Base-by-base conservation (phyloP, 2,888 invertebrate species). In the Caenorhabditis japonica region DNA sequence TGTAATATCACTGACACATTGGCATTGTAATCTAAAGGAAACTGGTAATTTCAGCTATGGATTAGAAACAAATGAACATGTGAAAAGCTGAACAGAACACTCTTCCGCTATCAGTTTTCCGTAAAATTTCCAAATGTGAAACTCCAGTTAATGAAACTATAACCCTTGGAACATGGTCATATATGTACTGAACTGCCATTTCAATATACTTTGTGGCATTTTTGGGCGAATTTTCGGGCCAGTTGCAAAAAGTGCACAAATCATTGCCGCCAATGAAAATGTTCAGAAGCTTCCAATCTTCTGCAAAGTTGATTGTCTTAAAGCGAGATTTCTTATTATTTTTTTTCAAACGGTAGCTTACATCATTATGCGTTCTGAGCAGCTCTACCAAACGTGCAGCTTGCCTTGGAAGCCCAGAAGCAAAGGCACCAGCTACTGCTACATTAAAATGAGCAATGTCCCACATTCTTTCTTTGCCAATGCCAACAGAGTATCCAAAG, bases 401-500 rank as follows among this genome's bases (percentile, higher is more conserved):
- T 53, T 83, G 83, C 21, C 76, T 72, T 12, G 81, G 78, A 41
- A 83, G 73, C 52, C 82, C 80, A 23, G 69, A 58, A 0, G 80
- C 76, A n/a, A 72, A 68, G 10, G 81, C 83, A 4, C 81, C 81
- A 1, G 83, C 82, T 33, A 82, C 59, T 12, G 73, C 82, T 2
- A 70, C 73, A 51, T 81, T 83, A 47, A 82, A 61, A n/a, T 72
- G 44, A 13, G 82, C 68, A 33, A 78, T 68, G 47, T 80, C 74
- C 81, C 80, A 82, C 13, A 76, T 73, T 59, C 79, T 79, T n/a
- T 77, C 70, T 4, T 80, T 73, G 8, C 83, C 93, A 0, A 92
- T 92, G 58, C 92, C 92, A 0, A 91, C 92, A 19, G 93, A 92
- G 87, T 91, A 93, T 0, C 93, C 93, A 0, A 91, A 91, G 52